Evolutionary conservation across 2,113 vertebrate genomes (phyloP), one percentile per base, ranked within the genome.

Genomic region (Pampusana beccarii): DNA sequence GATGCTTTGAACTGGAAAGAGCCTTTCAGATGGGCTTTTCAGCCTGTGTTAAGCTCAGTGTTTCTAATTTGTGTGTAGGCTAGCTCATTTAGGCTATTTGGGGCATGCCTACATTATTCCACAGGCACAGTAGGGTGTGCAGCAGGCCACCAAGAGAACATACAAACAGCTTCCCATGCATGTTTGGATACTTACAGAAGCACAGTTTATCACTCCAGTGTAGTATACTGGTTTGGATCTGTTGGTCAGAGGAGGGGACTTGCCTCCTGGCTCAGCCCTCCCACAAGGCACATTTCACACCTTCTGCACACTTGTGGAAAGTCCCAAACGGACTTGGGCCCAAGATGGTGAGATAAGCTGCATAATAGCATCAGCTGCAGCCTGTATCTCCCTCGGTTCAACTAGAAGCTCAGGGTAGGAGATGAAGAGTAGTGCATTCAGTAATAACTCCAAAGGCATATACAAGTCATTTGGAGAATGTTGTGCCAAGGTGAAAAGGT

Each of bases 191-290:
- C 38, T 38, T 53, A 26, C 2, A 74, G n/a, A 69, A 64, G 16
- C 33, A 38, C 0, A 0, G 19, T 8, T 82, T 50, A 42, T 25
- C 2, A 1, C 12, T 65, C 26, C 21, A 28, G 18, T 65, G 31
- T 38, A 33, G 80, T 12, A 13, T 16, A 34, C 20, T 8, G 33
- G 5, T 51, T 65, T 75, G 34, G 40, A 24, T 21, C 31, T 54
- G 50, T 10, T n/a, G 29, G 23, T 36, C 31, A 69, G 31, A 86
- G 48, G 57, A 62, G 42, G 9, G 31, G 26, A 4, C 20, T 51
- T 87, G 34, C 28, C 40, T 73, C 25, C 17, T 51, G 33, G 13
- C 38, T 16, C 36, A 26, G 18, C n/a, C 17, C 42, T 81, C 13
- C 31, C 31, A 24, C 51, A 28, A 65, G 20, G 33, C 11, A 36